Evolutionary conservation across 2,113 vertebrate genomes (phyloP).

Genomic region (Oreochromis niloticus): DNA sequence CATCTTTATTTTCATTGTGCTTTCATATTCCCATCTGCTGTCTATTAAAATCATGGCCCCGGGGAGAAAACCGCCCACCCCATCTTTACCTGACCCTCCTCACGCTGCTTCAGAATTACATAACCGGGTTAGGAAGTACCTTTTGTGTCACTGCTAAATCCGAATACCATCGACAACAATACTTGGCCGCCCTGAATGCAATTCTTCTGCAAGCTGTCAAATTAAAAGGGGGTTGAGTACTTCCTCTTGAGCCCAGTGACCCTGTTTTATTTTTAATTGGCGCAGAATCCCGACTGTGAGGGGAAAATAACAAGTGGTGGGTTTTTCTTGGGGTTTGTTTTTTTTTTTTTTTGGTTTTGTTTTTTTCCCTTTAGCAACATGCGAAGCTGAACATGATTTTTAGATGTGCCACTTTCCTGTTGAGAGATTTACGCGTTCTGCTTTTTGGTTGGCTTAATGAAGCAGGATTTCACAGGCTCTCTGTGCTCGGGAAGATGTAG

Average conservation of each 20-base stretch:
- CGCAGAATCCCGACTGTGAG: neutral
- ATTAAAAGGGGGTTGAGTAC: conserved; percentile 4
- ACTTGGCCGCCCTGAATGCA: neutral
- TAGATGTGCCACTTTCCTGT: neutral
- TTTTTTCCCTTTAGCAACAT: neutral
- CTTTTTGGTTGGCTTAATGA: conserved; percentile 36
- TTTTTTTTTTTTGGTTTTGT: neutral
- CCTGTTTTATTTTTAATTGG: conserved; percentile 48
- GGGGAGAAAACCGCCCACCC: conserved; percentile 20
- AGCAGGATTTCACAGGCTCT: neutral
- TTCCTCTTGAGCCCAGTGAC: conserved; percentile 33
- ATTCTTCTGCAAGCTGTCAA: neutral
- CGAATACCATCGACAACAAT: neutral
- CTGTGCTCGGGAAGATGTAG: neutral
- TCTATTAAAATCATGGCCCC: conserved; percentile 17
- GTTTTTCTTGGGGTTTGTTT: neutral
- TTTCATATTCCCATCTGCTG: conserved; percentile 18
- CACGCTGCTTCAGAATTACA: neutral
- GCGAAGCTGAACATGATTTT: neutral
- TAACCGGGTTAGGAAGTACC: conserved; percentile 1
- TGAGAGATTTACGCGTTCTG: conserved; percentile 2
- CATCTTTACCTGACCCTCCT: conserved; percentile 13
- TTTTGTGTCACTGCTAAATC: neutral
- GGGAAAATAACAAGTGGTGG: conserved; percentile 2
- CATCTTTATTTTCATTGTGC: conserved; percentile 33